A percentile compares a stretch with the other conserved stretches of the same genome.
These are phyloP conservation scores for Mycetomoellerius zeteki DNA, from an alignment of 1,140 invertebrate genomes.

Conservation along the genomic window DNA sequence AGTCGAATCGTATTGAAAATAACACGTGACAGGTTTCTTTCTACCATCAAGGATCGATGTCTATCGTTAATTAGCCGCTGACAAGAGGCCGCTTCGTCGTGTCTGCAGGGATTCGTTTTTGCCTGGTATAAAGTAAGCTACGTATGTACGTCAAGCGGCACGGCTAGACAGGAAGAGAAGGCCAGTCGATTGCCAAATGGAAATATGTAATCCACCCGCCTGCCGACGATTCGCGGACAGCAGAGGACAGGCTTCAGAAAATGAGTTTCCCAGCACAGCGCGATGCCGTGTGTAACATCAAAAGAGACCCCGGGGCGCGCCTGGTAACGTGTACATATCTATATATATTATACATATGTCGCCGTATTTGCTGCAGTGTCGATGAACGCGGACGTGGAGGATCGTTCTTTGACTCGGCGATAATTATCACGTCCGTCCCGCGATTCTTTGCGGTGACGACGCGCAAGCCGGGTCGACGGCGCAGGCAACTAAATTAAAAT, in stretches of 20 bases:
- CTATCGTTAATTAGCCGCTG: conserved; percentile 76
- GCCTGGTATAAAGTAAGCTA: conserved; percentile 74
- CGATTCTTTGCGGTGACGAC: conserved; percentile 78
- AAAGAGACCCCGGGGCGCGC: conserved; percentile 63
- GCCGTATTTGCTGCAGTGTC: conserved; percentile 58
- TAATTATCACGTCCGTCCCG: conserved; percentile 82
- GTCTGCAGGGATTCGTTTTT: conserved; percentile 72
- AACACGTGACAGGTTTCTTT: conserved; percentile 74
- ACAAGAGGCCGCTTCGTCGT: conserved; percentile 67
- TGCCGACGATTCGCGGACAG: conserved; percentile 74
- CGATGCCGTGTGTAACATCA: conserved; percentile 72
- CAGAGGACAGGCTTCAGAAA: conserved; percentile 78
- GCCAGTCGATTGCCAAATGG: conserved; percentile 77
- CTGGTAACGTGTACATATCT: conserved; percentile 49
- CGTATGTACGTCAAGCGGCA: conserved; percentile 73
- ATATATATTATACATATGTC: conserved; percentile 60
- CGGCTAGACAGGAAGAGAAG: conserved; percentile 67
- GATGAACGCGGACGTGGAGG: conserved; percentile 67
- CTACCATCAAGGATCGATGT: conserved; percentile 63
- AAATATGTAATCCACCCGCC: conserved; percentile 76
- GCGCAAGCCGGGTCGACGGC: conserved; percentile 51
- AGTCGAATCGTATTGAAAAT: conserved; percentile 58
- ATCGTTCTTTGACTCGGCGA: conserved; percentile 78
- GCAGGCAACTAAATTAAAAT: conserved; percentile 71
- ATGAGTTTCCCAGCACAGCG: conserved; percentile 72